Base-by-base conservation (phyloP, 2,797 vertebrate genomes). In the Aulostomus chinensis region DNA sequence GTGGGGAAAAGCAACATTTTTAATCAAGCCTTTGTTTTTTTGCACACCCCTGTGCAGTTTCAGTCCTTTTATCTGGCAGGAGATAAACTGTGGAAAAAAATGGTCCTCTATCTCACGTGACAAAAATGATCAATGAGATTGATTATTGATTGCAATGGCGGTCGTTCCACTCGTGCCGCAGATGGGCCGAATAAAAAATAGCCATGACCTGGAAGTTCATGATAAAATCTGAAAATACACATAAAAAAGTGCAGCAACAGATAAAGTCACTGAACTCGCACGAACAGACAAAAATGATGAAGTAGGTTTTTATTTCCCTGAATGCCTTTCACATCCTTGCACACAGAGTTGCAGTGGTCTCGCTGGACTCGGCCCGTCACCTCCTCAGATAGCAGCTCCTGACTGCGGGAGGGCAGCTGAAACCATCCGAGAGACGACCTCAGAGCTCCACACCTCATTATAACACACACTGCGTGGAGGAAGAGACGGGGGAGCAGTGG, bases 381-480 rank as follows among this genome's bases (percentile, higher is more conserved):
- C 75, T 81, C 45, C 22, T 7, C 73, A 60, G 64, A 72, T 72
- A 69, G 76, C 52, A 48, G 43, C 39, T 37, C 57, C 51, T 65
- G 73, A 78, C 73, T 68, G 36, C 3, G 31, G 56, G 38, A 57
- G 68, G 66, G 65, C 48, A 64, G 72, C 58, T 26, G 25, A 69
- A 41, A 63, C 61, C 69, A 52, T 42, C 14, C 17, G 75, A 67
- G 75, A 74, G 54, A 40, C 1, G 2, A 22, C n/a, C 66, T 72
- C 52, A 5, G 36, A 34, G 60, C 69, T 39, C 48, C 71, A 59
- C 69, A 73, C 53, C 67, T 75, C 76, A 79, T 81, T 77, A 81
- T 53, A 46, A 63, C 25, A 43, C 69, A 26, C 17, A 48, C 41
- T 29, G 37, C 62, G 65, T 24, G 61, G 68, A 38, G 57, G 25